Evolutionary conservation across 2,888 invertebrate genomes (phyloP), one percentile per base, ranked within the genome.

Genomic region (Chaetogeoica ovagalla): DNA sequence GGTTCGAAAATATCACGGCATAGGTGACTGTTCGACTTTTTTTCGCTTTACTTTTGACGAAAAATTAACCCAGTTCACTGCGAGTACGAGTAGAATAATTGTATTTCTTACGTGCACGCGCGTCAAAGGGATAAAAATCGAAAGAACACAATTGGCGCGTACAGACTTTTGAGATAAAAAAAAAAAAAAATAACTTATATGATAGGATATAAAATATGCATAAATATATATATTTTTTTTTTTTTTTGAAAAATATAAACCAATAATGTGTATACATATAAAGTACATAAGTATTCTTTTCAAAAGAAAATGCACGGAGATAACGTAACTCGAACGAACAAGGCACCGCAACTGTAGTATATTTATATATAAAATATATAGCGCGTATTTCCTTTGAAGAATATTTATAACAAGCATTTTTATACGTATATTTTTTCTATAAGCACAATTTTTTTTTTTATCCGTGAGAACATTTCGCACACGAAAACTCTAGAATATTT

Each of bases 121-220:
- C 23, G 48, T 73, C 72, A 73, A 73, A 73, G 62, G 62, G 62
- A 73, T 73, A 52, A 62, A 73, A 62, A n/a, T 30, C 30, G 11
- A 48, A 62, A 71, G 52, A 73, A 73, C 30, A 73, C 72, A 73
- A 73, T 62, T 62, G 72, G 30, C 30, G 30, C 30, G 30, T 57
- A n/a, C 15, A 73, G 62, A 73, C 72, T 48, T 73, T 73, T 73
- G 72, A 73, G 30, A 62, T 73, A 62, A 73, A 73, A 73, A 73
- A 62, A 73, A 62, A 48, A 73, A 62, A 57, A n/a, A n/a, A n/a
- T n/a, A n/a, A n/a, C n/a, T n/a, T 30, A 30, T 30, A 30, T 30
- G 30, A 30, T 30, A 30, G 30, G 30, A 30, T 30, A 30, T 30
- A 30, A 30, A 30, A 30, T 30, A 30, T 30, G 4, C 30, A 30